These are phyloP conservation scores for Mesocricetus auratus DNA, from an alignment of 2,113 vertebrate genomes.

Conservation along the genomic window DNA sequence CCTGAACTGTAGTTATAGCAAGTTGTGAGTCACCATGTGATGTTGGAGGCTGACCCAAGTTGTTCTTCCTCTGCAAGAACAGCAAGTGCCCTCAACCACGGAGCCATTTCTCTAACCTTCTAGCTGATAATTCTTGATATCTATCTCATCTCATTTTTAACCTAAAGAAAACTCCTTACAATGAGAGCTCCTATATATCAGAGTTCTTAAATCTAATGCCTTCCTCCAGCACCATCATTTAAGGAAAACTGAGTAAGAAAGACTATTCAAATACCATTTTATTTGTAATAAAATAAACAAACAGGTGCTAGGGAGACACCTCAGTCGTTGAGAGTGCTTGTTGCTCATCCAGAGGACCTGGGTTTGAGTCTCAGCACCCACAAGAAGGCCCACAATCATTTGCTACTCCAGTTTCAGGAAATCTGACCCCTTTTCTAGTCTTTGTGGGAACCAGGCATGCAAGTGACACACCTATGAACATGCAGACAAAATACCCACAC, in stretches of 20 bases:
- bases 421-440: neutral
- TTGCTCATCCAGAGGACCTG: neutral
- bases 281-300: slow-evolving; percentile 45
- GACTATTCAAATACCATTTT: slow-evolving; percentile 40
- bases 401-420: neutral
- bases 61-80: neutral
- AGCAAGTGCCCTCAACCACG: neutral
- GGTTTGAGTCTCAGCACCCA: neutral
- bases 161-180: slow-evolving; percentile 49
- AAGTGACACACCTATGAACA: neutral
- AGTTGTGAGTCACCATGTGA: neutral
- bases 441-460: neutral
- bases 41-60: neutral
- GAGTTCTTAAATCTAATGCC: slow-evolving; percentile 35
- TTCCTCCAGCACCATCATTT: slow-evolving; percentile 6
- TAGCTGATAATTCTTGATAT: slow-evolving; percentile 22
- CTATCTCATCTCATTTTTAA: slow-evolving; percentile 10
- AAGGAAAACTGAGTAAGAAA: slow-evolving; percentile 58
- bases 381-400: neutral
- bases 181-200: neutral
- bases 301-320: neutral
- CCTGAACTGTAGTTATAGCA: neutral
- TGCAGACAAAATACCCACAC: neutral
- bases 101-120: neutral
- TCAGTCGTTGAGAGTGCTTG: neutral